Conservation (phyloP, 2,888 invertebrate species). For the Drosophila eohydei region DNA sequence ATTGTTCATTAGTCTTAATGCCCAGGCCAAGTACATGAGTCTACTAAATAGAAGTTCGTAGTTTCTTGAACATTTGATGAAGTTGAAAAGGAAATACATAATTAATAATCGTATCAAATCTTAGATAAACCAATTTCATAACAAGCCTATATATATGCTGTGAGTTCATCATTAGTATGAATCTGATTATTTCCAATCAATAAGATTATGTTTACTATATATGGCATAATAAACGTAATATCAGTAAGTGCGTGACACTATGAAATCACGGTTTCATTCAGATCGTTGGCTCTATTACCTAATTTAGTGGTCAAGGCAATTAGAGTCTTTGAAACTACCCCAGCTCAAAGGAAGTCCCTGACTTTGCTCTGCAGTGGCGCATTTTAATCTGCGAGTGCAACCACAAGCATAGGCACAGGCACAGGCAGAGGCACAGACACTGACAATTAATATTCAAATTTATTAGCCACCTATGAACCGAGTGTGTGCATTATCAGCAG, state of each 20-base stretch:
- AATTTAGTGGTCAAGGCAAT: conserved; percentile 32
- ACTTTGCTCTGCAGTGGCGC: conserved; percentile 44
- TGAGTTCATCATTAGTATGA: background rate
- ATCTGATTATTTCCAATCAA: background rate
- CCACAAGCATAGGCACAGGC: conserved; percentile 59
- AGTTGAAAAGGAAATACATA: too few species aligned
- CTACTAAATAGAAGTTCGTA: too few species aligned
- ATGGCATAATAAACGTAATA: background rate
- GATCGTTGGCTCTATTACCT: conserved; percentile 2
- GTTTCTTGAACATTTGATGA: too few species aligned
- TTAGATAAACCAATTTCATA: background rate
- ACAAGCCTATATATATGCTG: background rate
- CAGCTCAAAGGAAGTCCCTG: background rate
- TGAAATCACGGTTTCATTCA: background rate
- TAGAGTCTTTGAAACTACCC: conserved; percentile 17
- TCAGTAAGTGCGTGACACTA: background rate
- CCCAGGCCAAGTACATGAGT: too few species aligned
- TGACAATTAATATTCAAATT: conserved; percentile 84
- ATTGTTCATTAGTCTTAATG: too few species aligned
- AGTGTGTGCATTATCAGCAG: conserved; percentile 84
- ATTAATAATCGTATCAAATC: too few species aligned
- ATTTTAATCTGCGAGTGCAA: conserved; percentile 69
- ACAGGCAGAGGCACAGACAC: conserved; percentile 59
- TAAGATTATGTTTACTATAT: background rate
- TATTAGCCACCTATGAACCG: conserved; percentile 84